Evolutionary conservation across 2,797 vertebrate genomes (phyloP).

Genomic region (Antrozous pallidus): DNA sequence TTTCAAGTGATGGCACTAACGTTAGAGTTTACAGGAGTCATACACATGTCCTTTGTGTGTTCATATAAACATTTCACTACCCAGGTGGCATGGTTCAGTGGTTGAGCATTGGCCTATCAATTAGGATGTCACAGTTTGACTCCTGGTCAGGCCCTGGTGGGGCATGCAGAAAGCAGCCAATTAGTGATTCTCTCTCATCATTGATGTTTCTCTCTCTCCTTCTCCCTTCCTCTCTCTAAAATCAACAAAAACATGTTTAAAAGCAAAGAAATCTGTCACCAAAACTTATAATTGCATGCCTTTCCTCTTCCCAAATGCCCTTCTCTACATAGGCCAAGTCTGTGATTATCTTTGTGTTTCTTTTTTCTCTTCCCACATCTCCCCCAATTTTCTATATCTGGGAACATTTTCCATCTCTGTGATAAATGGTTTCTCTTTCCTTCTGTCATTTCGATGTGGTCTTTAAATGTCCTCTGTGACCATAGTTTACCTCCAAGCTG

Average conservation of each 20-base stretch:
- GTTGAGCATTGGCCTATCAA: too few species aligned
- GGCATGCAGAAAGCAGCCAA: too few species aligned
- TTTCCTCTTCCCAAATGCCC: constrained; percentile 17
- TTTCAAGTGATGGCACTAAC: neutral
- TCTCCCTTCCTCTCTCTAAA: too few species aligned
- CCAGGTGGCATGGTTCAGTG: too few species aligned
- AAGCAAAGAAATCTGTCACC: neutral
- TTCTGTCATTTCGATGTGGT: neutral
- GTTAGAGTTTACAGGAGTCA: neutral
- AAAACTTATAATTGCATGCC: neutral
- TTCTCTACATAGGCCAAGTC: neutral
- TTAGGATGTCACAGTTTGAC: too few species aligned
- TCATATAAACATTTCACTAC: neutral
- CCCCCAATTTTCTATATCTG: neutral
- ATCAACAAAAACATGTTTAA: too few species aligned
- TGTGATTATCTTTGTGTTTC: neutral
- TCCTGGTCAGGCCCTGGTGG: too few species aligned
- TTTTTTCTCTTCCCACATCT: neutral
- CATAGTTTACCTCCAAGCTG: neutral
- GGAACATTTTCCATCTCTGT: neutral
- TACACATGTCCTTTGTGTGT: neutral
- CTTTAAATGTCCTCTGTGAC: neutral
- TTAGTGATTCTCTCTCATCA: too few species aligned
- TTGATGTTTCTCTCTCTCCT: too few species aligned
- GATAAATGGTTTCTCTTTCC: neutral